Evolutionary conservation across 2,797 vertebrate species (phyloP), one percentile per base, ranked within the genome.

Genomic region (Gila robusta): DNA sequence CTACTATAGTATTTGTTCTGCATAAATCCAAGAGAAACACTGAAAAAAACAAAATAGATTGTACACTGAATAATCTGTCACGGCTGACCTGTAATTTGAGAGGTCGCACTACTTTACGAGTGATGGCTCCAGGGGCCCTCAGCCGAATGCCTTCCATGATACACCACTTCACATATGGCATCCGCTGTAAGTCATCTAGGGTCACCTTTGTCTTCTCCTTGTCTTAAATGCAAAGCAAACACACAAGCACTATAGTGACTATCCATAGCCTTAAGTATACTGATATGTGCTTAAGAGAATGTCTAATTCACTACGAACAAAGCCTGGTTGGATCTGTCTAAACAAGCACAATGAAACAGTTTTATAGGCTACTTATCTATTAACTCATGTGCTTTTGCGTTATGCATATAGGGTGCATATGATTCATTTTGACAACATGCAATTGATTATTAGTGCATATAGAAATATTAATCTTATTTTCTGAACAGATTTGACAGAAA

Each of bases 61-160:
- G 28, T 28, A 23, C 19, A 3, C 6, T 47, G 41, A n/a, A 69
- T 67, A 77, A 49, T 49, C 14, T 56, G 71, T 52, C 11, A 62
- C 12, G 12, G 26, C 66, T 80, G 67, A 96, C 96, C 92, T 95
- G 93, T 91, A 97, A 93, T 91, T 89, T 92, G 49, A 97, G 89
- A 11, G 96, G 94, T 28, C 94, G 93, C 41, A 96, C 73, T 62
- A 96, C 95, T 92, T 94, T 96, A 90, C 95, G 96, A 74, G 94
- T 91, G 89, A 96, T 95, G 82, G 94, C 89, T 81, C 96, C 95
- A 2, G 96, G 96, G 21, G 96, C 92, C 85, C 95, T 92, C 83
- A 97, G 91, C 8, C 95, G 90, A 89, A 95, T 92, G 44, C 95
- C 91, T 93, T 97, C 96, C 91, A 96, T 92, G 91, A 94, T 89